Evolutionary conservation across 2,888 invertebrate genomes (phyloP).

Genomic region (Cheilosia impressa): DNA sequence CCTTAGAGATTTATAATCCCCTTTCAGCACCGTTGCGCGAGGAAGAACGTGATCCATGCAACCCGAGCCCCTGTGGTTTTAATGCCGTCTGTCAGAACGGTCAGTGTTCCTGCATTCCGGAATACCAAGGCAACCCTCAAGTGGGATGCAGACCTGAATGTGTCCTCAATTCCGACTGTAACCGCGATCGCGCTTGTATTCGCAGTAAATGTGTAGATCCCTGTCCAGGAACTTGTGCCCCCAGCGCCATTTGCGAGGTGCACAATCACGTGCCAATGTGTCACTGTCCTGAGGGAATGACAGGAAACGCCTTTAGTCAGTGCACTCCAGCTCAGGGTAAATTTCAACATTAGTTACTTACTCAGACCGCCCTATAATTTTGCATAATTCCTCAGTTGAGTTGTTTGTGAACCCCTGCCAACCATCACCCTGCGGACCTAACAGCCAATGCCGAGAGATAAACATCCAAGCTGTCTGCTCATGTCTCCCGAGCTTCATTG

Average conservation of each 20-base stretch:
- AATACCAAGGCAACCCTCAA: conserved; percentile 90
- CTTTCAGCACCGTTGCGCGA: conserved; percentile 77
- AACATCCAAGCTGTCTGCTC: conserved; percentile 91
- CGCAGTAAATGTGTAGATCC: conserved; percentile 89
- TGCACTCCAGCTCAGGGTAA: conserved; percentile 83
- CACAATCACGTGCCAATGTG: conserved; percentile 90
- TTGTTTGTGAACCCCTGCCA: conserved; percentile 87
- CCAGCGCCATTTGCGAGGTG: conserved; percentile 88
- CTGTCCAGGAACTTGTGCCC: conserved; percentile 89
- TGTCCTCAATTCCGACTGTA: conserved; percentile 88
- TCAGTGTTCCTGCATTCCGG: conserved; percentile 87
- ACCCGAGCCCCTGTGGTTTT: conserved; percentile 91
- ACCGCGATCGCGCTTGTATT: conserved; percentile 87
- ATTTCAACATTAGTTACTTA: conserved; percentile 83
- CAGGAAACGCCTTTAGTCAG: conserved; percentile 89
- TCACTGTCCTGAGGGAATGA: conserved; percentile 87
- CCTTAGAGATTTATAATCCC: background rate
- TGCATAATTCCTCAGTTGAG: conserved; percentile 84
- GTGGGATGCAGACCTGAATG: conserved; percentile 89
- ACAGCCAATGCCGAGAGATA: conserved; percentile 89
- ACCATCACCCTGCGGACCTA: conserved; percentile 90
- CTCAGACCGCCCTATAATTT: conserved; percentile 82
- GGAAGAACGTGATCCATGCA: conserved; percentile 85
- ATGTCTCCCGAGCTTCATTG: conserved; percentile 89
- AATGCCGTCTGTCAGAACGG: conserved; percentile 90